Evolutionary conservation across 2,888 invertebrate genomes (phyloP).

Genomic region (Adineta ricciae): DNA sequence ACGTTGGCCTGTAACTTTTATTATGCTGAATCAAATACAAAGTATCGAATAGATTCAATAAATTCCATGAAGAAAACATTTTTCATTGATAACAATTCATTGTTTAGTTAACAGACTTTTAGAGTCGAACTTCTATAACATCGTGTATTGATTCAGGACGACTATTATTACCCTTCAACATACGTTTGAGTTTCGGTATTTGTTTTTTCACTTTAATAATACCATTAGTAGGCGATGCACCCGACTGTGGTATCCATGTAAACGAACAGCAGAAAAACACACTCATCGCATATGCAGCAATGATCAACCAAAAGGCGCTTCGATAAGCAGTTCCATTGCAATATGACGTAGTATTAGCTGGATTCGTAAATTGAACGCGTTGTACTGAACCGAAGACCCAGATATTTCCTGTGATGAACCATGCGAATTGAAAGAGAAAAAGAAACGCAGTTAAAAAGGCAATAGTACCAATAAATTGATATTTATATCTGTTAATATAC

Average conservation of each 20-base stretch:
- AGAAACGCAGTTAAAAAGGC: neutral
- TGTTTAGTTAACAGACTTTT: too few species aligned
- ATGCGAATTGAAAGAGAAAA: neutral
- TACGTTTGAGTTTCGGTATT: neutral
- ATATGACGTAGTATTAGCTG: neutral
- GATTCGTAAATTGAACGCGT: neutral
- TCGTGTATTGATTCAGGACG: neutral
- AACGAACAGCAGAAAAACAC: neutral
- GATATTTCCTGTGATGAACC: neutral
- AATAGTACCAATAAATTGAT: neutral
- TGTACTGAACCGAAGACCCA: neutral
- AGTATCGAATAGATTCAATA: too few species aligned
- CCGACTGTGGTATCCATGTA: neutral
- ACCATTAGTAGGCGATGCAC: neutral
- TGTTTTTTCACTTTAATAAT: neutral
- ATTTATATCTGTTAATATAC: neutral
- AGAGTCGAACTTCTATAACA: neutral
- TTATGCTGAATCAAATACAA: too few species aligned
- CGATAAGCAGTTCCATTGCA: neutral
- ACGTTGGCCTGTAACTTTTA: too few species aligned
- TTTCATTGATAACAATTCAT: too few species aligned
- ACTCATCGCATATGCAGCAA: neutral
- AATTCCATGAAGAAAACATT: too few species aligned
- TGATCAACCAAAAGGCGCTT: neutral
- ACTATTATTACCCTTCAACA: neutral